A percentile compares a stretch with the other conserved stretches of the same genome.
Conservation (phyloP, 2,888 invertebrate genomes). For the Epinotia bilunana region DNA sequence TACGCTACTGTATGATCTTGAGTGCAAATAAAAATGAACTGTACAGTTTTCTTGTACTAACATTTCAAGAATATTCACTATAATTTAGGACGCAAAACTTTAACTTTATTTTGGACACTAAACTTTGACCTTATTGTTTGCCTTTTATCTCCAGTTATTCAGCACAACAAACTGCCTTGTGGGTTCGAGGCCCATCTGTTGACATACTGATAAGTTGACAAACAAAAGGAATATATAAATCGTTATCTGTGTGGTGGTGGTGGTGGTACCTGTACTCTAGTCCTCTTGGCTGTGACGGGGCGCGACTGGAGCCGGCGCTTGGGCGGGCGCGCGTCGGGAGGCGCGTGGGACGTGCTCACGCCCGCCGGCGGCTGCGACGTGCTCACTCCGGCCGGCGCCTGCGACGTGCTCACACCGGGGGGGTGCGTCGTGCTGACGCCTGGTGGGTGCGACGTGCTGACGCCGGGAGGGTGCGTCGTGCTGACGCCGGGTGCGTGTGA, state of each 20-base stretch:
- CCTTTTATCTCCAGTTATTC: too few relatives aligned
- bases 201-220: too few relatives aligned
- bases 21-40: too few relatives aligned
- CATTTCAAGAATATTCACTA: too few relatives aligned
- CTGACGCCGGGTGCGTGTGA: slow-evolving; percentile 58
- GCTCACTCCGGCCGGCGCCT: slow-evolving; percentile 56
- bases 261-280: slow-evolving; percentile 78
- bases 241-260: slow-evolving; percentile 49
- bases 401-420: slow-evolving; percentile 61
- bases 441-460: slow-evolving; percentile 60
- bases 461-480: slow-evolving; percentile 56
- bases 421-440: slow-evolving; percentile 64
- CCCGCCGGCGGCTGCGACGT: slow-evolving; percentile 58
- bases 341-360: slow-evolving; percentile 60
- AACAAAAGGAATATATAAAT: too few relatives aligned
- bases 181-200: too few relatives aligned
- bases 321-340: slow-evolving; percentile 69
- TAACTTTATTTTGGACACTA: too few relatives aligned
- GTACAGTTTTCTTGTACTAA: too few relatives aligned
- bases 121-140: too few relatives aligned
- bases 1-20: too few relatives aligned
- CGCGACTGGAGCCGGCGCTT: slow-evolving; percentile 75
- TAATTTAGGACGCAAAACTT: too few relatives aligned
- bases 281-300: slow-evolving; percentile 80
- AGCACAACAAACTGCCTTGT: too few relatives aligned